Conservation (phyloP, 1,140 invertebrate genomes). For the Trichonephila clavipes region DNA sequence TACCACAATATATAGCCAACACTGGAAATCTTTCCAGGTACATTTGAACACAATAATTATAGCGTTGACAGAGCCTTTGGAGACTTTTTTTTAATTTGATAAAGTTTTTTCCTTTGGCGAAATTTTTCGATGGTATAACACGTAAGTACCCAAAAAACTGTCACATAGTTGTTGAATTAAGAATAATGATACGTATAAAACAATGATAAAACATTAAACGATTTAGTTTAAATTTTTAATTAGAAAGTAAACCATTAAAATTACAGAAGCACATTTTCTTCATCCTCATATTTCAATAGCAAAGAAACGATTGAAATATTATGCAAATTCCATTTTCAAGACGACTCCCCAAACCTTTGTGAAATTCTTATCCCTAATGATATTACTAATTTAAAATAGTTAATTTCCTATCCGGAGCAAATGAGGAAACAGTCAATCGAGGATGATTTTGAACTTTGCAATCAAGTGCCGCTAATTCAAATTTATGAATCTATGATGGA, state of each 20-base stretch:
- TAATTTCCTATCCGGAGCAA: not conserved
- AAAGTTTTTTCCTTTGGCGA: too few species aligned
- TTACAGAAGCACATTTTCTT: not conserved
- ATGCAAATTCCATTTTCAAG: not conserved
- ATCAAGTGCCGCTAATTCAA: not conserved
- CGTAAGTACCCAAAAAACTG: too few species aligned
- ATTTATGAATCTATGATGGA: not conserved
- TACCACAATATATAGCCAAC: too few species aligned
- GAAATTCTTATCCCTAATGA: not conserved
- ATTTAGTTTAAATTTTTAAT: too few species aligned
- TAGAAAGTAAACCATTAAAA: too few species aligned
- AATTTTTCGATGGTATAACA: too few species aligned
- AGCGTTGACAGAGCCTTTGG: too few species aligned
- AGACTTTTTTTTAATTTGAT: too few species aligned
- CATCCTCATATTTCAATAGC: not conserved
- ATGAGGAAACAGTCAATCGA: not conserved
- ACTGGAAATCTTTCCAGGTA: too few species aligned
- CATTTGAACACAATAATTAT: too few species aligned
- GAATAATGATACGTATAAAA: not conserved
- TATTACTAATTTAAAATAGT: too few species aligned
- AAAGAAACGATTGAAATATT: not conserved
- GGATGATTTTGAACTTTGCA: not conserved
- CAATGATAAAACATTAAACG: too few species aligned
- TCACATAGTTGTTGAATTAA: not conserved
- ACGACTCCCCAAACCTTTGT: not conserved